Base-by-base conservation (phyloP, 1,140 invertebrate species). In the Cherax quadricarinatus region DNA sequence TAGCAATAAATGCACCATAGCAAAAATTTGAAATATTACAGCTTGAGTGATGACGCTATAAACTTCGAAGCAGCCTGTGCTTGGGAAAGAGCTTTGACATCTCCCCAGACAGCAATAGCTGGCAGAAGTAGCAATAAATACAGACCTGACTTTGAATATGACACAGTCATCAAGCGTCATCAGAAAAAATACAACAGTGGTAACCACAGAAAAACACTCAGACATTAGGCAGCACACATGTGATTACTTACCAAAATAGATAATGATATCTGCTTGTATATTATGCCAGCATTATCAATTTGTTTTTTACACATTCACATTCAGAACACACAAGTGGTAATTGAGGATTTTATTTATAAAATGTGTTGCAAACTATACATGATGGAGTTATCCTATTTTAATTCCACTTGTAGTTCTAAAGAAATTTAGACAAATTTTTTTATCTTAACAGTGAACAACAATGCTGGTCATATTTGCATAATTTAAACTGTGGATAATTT, bases 191-290 rank as follows among this genome's bases (percentile, higher is more conserved):
- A 86, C 84, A 73, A 83, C 81, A 73, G 85, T 86, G 85, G 85
- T 70, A 86, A 86, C 75, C 85, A 86, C 85, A 86, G 85, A 75
- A 86, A 86, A 48, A 86, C 48, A 86, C 85, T 73, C 85, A 86
- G 85, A 75, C 84, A 86, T 86, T 86, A 86, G 75, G 85, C 85
- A 70, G 85, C 62, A 86, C 66, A 86, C 70, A 82, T 70, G 70
- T 86, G 85, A 86, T 86, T 66, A 41, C 85, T 86, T 86, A 86
- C 85, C 85, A 86, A 86, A 86, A 86, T 86, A 86, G 85, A 86
- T 75, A 86, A 73, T 73, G 49, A 86, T 86, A 75, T 86, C 18
- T 49, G 70, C 66, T 21, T 86, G 70, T 62, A 48, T 66, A 86
- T 86, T 86, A 86, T 86, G 85, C 62, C 85, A 86, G 85, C 70